Conservation (phyloP, 2,888 invertebrate genomes). For the Nebria brevicollis region DNA sequence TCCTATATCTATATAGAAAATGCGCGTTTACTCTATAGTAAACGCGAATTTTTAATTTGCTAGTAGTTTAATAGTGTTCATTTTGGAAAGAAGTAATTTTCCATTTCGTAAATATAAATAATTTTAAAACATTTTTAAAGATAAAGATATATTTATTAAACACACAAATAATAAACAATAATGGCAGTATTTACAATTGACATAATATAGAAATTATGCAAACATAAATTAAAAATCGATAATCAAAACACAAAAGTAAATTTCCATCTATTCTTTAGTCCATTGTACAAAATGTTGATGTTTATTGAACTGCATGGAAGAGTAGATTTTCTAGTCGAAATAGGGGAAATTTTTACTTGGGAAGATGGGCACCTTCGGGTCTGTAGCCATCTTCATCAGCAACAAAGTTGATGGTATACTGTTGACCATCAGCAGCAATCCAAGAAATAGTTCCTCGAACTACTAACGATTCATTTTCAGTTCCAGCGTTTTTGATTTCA, state of each 20-base stretch:
- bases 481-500: conserved; percentile 64
- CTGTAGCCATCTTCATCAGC: conserved; percentile 69
- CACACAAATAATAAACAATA: background rate
- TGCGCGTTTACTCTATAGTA: too few species aligned
- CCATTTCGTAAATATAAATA: too few species aligned
- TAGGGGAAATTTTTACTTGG: conserved; percentile 18
- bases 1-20: too few species aligned
- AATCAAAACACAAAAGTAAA: too few species aligned
- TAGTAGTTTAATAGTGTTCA: too few species aligned
- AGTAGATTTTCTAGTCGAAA: background rate
- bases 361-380: conserved; percentile 55
- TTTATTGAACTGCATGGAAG: too few species aligned
- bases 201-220: conserved; percentile 11
- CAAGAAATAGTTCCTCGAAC: conserved; percentile 67
- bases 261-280: too few species aligned
- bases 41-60: too few species aligned
- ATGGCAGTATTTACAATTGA: conserved; percentile 35
- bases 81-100: too few species aligned
- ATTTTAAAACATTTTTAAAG: too few species aligned
- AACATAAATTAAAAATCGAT: conserved; percentile 4
- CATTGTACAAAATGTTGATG: too few species aligned
- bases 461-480: conserved; percentile 66
- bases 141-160: too few species aligned
- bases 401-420: conserved; percentile 63
- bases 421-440: conserved; percentile 68